phyloP scores from a whole-genome alignment of 2,113 vertebrate genomes.

The Antigone vipio region DNA sequence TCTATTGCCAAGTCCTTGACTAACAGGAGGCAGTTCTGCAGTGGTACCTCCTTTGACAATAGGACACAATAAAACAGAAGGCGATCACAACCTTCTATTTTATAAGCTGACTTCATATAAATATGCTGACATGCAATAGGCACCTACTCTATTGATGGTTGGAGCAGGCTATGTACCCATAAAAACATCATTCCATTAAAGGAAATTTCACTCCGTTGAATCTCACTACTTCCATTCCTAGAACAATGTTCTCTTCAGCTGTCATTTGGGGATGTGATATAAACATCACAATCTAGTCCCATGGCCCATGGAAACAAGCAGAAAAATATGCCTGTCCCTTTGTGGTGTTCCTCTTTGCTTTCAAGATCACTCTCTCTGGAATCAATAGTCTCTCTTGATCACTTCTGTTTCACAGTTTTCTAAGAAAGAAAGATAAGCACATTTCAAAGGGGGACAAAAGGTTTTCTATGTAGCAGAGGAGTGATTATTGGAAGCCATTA shows the following conservation, averaged over 20 bases:
- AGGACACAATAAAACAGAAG: not conserved
- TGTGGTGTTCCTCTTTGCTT: not conserved
- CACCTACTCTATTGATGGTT: not conserved
- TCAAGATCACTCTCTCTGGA: not conserved
- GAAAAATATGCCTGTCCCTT: not conserved
- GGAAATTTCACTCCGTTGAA: not conserved
- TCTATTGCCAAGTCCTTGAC: not conserved
- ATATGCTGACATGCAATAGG: not conserved
- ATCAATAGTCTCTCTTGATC: constrained; percentile 12
- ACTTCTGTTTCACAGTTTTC: not conserved
- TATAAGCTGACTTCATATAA: not conserved
- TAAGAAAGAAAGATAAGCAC: constrained; percentile 61
- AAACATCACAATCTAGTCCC: not conserved
- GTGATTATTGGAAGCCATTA: constrained; percentile 61
- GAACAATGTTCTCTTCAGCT: not conserved
- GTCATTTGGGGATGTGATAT: not conserved
- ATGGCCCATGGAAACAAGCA: not conserved
- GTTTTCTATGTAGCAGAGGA: constrained; percentile 38
- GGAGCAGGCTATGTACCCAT: not conserved
- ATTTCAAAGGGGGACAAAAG: constrained; percentile 53
- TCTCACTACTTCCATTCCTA: not conserved
- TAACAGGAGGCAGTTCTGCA: not conserved
- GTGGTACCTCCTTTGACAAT: not conserved
- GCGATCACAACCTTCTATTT: not conserved
- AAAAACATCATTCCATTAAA: not conserved